A percentile compares a stretch with the other conserved stretches of the same genome.
phyloP scores from a whole-genome alignment of 2,113 vertebrate species.

The Eleginops maclovinus region DNA sequence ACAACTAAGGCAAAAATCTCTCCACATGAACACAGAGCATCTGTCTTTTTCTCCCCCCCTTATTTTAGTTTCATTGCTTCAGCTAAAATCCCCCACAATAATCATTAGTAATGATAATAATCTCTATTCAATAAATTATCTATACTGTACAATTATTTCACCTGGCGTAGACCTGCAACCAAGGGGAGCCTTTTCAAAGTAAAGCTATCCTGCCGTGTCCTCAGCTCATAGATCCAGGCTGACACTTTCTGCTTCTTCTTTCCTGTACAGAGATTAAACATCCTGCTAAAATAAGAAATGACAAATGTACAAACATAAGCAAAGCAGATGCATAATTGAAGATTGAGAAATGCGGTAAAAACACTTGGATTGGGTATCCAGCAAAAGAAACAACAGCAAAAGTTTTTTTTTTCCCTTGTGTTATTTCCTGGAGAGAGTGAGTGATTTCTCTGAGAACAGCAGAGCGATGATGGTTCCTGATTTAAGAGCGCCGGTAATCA shows the following conservation, averaged over 20 bases:
- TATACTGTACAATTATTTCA: conserved; percentile 85
- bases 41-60: conserved; percentile 22
- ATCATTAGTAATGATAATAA: conserved; percentile 81
- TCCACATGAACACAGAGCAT: conserved; percentile 72
- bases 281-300: conserved; percentile 39
- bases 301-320: conserved; percentile 30
- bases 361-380: conserved; percentile 71
- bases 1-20: conserved; percentile 86
- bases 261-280: conserved; percentile 70
- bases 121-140: conserved; percentile 90
- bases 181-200: conserved; percentile 52
- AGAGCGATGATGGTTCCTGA: conserved; percentile 69
- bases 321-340: conserved; percentile 83
- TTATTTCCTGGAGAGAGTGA: conserved; percentile 68
- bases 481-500: conserved; percentile 48
- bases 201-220: conserved; percentile 64
- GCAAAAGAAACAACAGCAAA: conserved; percentile 54
- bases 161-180: conserved; percentile 74
- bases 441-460: conserved; percentile 73
- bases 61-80: conserved; percentile 54
- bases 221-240: conserved; percentile 57
- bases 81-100: conserved; percentile 75
- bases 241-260: conserved; percentile 44
- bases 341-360: conserved; percentile 69
- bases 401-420: conserved; percentile 37